Evolutionary conservation across 2,888 invertebrate species (phyloP).

Genomic region (Platynereis dumerilii): DNA sequence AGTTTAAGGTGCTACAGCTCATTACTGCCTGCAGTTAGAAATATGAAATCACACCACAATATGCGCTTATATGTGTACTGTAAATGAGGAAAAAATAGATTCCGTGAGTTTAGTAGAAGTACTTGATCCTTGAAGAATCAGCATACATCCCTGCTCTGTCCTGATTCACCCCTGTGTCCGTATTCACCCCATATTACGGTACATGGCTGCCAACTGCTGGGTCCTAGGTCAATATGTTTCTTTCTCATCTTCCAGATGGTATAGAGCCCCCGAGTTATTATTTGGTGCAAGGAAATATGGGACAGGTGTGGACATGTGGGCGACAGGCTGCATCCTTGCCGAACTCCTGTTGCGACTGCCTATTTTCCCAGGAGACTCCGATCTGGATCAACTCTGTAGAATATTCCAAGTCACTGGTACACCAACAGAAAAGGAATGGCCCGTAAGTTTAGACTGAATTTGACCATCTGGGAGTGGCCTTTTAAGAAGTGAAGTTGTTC

Average conservation of each 20-base stretch:
- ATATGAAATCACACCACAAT: too few relatives aligned
- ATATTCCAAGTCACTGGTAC: conserved; percentile 96
- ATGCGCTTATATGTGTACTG: too few relatives aligned
- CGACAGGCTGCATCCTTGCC: conserved; percentile 96
- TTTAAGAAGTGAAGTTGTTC: neutral
- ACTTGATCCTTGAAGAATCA: too few relatives aligned
- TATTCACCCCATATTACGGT: too few relatives aligned
- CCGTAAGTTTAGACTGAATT: conserved; percentile 68
- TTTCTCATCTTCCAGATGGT: conserved; percentile 59
- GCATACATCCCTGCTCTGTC: too few relatives aligned
- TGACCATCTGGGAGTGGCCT: neutral
- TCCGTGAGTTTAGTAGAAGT: too few relatives aligned
- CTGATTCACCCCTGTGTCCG: too few relatives aligned
- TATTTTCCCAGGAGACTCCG: conserved; percentile 94
- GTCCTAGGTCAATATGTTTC: too few relatives aligned
- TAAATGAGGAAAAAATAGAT: too few relatives aligned
- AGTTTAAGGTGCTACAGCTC: too few relatives aligned
- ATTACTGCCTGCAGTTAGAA: too few relatives aligned
- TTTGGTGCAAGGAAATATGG: conserved; percentile 96
- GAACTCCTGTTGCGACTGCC: conserved; percentile 79
- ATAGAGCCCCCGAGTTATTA: conserved; percentile 87
- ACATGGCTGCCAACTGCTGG: too few relatives aligned
- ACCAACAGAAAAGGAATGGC: conserved; percentile 91
- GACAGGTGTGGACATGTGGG: conserved; percentile 99
- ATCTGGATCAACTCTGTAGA: conserved; percentile 92